phyloP scores from a whole-genome alignment of 35 echinoderm and acorn worm genomes.

The Amphiura filiformis region DNA sequence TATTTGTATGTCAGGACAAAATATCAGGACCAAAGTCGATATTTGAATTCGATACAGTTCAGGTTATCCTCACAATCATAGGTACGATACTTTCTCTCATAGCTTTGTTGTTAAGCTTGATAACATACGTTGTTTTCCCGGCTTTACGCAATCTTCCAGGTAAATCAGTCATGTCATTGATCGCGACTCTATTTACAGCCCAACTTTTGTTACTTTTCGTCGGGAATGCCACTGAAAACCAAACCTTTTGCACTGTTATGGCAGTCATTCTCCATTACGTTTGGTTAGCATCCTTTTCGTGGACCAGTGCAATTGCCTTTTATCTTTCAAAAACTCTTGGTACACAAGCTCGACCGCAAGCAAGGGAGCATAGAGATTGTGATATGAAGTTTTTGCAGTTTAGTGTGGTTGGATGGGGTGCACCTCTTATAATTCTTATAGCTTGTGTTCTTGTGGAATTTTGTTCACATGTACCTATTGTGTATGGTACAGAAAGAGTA shows the following conservation, averaged over 20 bases:
- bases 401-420: conserved; percentile 56
- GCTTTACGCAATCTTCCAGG: conserved; percentile 57
- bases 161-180: conserved; percentile 59
- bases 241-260: conserved; percentile 33
- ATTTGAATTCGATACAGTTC: neutral
- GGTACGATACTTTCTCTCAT: conserved; percentile 38
- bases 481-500: conserved; percentile 6
- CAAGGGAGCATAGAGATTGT: neutral
- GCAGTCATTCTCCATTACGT: conserved; percentile 52
- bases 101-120: conserved; percentile 27
- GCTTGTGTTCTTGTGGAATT: conserved; percentile 40
- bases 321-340: conserved; percentile 47
- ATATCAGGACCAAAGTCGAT: neutral
- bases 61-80: conserved; percentile 17
- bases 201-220: conserved; percentile 57
- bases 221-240: conserved; percentile 11
- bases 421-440: conserved; percentile 34
- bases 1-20: conserved; percentile 4
- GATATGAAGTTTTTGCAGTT: conserved; percentile 38
- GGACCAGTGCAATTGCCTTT: conserved; percentile 63
- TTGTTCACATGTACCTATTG: neutral
- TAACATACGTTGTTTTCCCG: conserved; percentile 46
- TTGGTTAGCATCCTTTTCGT: conserved; percentile 45
- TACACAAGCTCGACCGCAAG: conserved; percentile 20
- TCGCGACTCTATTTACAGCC: conserved; percentile 34